These are phyloP conservation scores for Bombus pascuorum DNA, from an alignment of 1,140 invertebrate species.

Conservation along the genomic window DNA sequence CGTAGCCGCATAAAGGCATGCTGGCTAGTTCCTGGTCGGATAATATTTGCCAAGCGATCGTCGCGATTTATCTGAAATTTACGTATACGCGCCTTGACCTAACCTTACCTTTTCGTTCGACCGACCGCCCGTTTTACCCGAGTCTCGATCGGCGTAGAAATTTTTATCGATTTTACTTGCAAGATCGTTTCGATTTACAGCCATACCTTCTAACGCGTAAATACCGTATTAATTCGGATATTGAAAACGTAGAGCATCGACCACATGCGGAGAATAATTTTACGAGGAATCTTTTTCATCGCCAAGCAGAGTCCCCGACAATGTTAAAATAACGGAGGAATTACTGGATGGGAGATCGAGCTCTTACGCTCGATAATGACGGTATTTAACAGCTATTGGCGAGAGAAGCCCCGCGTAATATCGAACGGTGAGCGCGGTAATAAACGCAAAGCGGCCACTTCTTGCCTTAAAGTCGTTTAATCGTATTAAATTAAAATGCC, in stretches of 20 bases:
- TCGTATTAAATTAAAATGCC: conserved; percentile 2
- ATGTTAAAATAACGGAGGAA: background rate
- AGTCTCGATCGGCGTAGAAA: background rate
- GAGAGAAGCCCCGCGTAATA: background rate
- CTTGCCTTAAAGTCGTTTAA: background rate
- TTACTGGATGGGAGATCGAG: too few relatives aligned
- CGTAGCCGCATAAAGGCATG: background rate
- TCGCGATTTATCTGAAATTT: conserved; percentile 27
- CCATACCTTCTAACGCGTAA: background rate
- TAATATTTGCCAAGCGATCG: conserved; percentile 15
- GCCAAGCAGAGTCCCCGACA: background rate
- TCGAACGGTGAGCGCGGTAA: background rate
- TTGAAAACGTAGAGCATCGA: background rate
- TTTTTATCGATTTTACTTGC: background rate
- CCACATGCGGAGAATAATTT: background rate
- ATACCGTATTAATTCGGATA: background rate
- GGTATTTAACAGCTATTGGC: conserved; percentile 18
- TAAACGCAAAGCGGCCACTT: background rate
- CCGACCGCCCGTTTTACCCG: background rate
- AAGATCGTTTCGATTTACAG: background rate
- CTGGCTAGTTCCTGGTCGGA: conserved; percentile 53
- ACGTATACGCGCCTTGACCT: background rate
- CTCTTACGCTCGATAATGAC: background rate
- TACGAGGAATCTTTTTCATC: background rate
- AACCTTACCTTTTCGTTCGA: background rate